Conservation (phyloP, 2,113 vertebrate species). For the Brienomyrus brachyistius region DNA sequence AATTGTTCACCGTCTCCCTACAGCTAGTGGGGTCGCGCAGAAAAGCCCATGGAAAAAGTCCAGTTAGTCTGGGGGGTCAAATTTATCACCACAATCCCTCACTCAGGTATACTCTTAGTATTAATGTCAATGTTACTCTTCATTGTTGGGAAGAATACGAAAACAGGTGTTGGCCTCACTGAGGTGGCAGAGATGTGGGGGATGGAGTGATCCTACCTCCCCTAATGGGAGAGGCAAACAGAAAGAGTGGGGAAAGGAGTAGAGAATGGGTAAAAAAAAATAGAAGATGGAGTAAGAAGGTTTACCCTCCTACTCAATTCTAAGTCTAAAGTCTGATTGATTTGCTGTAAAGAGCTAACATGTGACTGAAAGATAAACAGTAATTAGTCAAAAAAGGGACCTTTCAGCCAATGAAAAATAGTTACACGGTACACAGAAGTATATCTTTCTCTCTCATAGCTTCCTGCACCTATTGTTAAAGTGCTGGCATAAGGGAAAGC, state of each 20-base stretch:
- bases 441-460: not conserved
- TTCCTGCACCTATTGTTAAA: not conserved
- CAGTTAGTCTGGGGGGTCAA: constrained; percentile 51
- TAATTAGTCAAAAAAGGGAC: not conserved
- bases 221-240: constrained; percentile 38
- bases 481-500: not conserved
- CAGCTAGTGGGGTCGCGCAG: not conserved
- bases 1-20: not conserved
- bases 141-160: constrained; percentile 60
- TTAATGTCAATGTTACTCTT: constrained; percentile 54
- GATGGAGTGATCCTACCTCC: constrained; percentile 19
- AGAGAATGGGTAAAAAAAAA: not conserved
- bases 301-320: not conserved
- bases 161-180: constrained; percentile 58
- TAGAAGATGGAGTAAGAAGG: not conserved
- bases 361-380: not conserved
- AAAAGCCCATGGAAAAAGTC: not conserved
- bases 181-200: constrained; percentile 39
- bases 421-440: not conserved
- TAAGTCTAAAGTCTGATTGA: not conserved
- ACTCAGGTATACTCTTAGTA: constrained; percentile 52
- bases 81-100: constrained; percentile 51
- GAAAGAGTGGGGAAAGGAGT: not conserved
- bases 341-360: not conserved
- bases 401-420: not conserved